Percentiles rank a stretch among this genome's conserved stretches.
These are phyloP conservation scores for Ephialtes manifestator DNA, from an alignment of 2,888 invertebrate genomes.

Conservation along the genomic window DNA sequence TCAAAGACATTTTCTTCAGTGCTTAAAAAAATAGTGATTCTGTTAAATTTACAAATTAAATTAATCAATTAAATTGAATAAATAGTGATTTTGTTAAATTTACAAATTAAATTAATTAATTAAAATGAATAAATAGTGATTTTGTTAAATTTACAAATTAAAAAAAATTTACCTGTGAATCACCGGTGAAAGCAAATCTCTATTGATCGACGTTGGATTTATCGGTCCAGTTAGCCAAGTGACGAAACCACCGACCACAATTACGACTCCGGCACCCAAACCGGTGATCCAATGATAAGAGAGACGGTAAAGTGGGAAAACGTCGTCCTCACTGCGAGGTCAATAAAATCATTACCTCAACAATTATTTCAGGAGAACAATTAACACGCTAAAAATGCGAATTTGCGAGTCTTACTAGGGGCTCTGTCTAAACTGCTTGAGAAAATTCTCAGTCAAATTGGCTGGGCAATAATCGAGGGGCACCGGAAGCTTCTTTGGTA, in stretches of 20 bases:
- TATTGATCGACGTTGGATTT: conserved; percentile 87
- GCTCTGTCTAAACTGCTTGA: conserved; percentile 76
- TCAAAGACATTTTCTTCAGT: too few relatives aligned
- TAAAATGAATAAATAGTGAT: not conserved
- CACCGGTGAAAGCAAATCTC: conserved; percentile 88
- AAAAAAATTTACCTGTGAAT: conserved; percentile 86
- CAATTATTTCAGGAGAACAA: conserved; percentile 11
- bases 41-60: too few relatives aligned
- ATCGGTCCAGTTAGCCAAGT: conserved; percentile 88
- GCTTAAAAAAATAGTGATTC: too few relatives aligned
- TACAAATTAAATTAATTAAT: too few relatives aligned
- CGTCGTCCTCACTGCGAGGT: conserved; percentile 84
- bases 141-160: not conserved
- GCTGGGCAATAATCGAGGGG: conserved; percentile 86
- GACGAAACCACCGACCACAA: conserved; percentile 90
- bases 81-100: too few relatives aligned
- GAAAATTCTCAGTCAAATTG: conserved; percentile 80
- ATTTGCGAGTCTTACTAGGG: conserved; percentile 59
- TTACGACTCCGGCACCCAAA: conserved; percentile 89
- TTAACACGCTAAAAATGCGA: not conserved
- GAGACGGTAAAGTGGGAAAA: conserved; percentile 92
- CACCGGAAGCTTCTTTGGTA: conserved; percentile 88
- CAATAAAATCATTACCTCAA: conserved; percentile 19
- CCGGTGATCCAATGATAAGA: conserved; percentile 95
- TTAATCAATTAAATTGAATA: too few relatives aligned